A percentile compares a stretch with the other conserved stretches of the same genome.
phyloP scores from a whole-genome alignment of 2,797 vertebrate species.

The Sternotherus odoratus region DNA sequence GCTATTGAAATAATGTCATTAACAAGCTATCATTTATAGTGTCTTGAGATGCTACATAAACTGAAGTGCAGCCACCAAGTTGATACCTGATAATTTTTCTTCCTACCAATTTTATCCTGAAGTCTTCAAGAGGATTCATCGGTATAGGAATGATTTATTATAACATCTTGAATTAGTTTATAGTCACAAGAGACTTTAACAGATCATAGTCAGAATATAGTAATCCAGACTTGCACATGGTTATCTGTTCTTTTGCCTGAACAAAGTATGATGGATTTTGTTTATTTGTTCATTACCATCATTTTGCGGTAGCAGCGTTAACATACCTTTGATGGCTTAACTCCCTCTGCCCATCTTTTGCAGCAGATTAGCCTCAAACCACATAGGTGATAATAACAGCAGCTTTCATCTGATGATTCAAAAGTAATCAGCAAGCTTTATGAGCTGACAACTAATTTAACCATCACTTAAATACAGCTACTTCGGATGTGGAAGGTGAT shows the following conservation, averaged over 20 bases:
- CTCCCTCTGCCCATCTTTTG: background rate
- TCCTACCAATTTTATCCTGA: no score
- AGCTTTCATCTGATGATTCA: constrained; percentile 6
- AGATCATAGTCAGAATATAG: constrained; percentile 18
- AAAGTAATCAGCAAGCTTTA: background rate
- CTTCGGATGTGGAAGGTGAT: constrained; percentile 16
- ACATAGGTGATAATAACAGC: background rate
- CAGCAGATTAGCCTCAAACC: accelerated
- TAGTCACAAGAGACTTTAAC: constrained; percentile 40
- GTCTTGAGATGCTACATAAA: background rate
- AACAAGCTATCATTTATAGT: background rate
- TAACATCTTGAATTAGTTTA: constrained; percentile 65
- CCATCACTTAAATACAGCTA: background rate
- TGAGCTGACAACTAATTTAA: constrained; percentile 18
- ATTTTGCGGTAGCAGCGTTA: constrained; percentile 41
- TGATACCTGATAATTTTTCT: no score
- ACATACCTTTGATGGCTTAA: constrained; percentile 6
- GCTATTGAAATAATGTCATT: background rate
- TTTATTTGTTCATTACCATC: constrained; percentile 54
- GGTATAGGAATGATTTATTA: background rate
- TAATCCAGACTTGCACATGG: constrained; percentile 61
- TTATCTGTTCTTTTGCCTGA: no score
- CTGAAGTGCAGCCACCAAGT: background rate
- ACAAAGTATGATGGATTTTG: constrained; percentile 40
- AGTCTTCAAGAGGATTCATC: background rate